These are phyloP conservation scores for Laterallus jamaicensis DNA, from an alignment of 2,113 vertebrate genomes.

Conservation along the genomic window DNA sequence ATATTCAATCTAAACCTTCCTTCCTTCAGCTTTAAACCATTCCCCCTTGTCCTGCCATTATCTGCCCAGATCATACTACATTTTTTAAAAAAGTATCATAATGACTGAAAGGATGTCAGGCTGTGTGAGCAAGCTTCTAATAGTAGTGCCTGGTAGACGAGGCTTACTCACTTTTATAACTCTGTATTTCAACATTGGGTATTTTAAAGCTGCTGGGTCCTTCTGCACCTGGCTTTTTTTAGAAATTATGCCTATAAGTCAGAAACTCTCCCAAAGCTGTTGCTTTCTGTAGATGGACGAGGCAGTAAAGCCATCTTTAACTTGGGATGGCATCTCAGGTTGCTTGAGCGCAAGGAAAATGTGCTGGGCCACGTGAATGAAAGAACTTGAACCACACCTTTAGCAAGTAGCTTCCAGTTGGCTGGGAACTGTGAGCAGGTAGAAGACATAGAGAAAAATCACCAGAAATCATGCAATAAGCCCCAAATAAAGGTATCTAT, in stretches of 20 bases:
- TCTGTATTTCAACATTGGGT: neutral
- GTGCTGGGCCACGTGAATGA: neutral
- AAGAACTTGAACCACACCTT: neutral
- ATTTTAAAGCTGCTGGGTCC: neutral
- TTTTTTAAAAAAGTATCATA: too few species aligned
- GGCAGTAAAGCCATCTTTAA: neutral
- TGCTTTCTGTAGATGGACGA: neutral
- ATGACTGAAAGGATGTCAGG: neutral
- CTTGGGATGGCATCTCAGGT: neutral
- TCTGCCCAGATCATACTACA: neutral
- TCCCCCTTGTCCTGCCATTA: too few species aligned
- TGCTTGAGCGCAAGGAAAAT: neutral
- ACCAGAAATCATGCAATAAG: neutral
- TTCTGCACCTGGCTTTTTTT: neutral
- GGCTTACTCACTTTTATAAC: neutral
- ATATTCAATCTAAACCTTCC: too few species aligned
- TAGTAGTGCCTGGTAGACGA: neutral
- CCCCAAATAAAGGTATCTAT: neutral
- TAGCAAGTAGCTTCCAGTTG: neutral
- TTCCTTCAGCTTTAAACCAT: too few species aligned
- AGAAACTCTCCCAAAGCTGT: neutral
- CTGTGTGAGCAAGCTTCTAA: neutral
- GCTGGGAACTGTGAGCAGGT: neutral
- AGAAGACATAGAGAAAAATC: neutral
- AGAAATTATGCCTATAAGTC: neutral